Evolutionary conservation across 1,140 invertebrate species (phyloP), one percentile per base, ranked within the genome.

Genomic region (Trichoplusia ni): DNA sequence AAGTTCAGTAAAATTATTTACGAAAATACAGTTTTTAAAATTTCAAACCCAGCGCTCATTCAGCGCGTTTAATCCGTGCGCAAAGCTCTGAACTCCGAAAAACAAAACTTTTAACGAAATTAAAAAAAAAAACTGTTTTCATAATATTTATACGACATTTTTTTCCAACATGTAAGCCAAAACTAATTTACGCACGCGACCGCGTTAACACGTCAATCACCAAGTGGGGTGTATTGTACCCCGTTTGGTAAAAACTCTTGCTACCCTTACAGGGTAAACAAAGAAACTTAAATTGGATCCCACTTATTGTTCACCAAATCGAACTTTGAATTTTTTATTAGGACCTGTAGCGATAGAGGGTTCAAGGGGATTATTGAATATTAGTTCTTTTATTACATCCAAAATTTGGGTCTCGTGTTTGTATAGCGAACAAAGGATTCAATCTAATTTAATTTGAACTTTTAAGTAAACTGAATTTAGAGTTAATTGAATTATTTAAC

Each of bases 261-360:
- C 38, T 67, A 71, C 75, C 73, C 75, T 65, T 71, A 71, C 47
- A 66, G 19, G 59, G 69, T 62, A 79, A 83, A 83, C 77, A 83
- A 79, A 75, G 69, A 67, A 75, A 73, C 66, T 75, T 71, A 76
- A 79, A 81, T 83, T 81, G 73, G 69, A 77, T 77, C 62, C 62
- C 44, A 53, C 42, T 53, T 69, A 66, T 75, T 66, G 72, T 71
- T 67, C 59, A 46, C 21, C 47, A 61, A 76, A 77, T 76, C 68
- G 75, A 80, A 77, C 67, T 79, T 77, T 79, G 77, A 77, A 77
- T 81, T 79, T 81, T 81, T 79, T 75, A 83, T 81, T 76, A 63
- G 44, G 65, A 65, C 68, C 63, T 73, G 33, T 60, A 49, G 21
- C 42, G 59, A 19, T 47, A 27, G 51, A 27, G 42, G 42, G 37